These are phyloP conservation scores for Drosophila simulans DNA, from an alignment of 1,140 invertebrate species.

Conservation along the genomic window DNA sequence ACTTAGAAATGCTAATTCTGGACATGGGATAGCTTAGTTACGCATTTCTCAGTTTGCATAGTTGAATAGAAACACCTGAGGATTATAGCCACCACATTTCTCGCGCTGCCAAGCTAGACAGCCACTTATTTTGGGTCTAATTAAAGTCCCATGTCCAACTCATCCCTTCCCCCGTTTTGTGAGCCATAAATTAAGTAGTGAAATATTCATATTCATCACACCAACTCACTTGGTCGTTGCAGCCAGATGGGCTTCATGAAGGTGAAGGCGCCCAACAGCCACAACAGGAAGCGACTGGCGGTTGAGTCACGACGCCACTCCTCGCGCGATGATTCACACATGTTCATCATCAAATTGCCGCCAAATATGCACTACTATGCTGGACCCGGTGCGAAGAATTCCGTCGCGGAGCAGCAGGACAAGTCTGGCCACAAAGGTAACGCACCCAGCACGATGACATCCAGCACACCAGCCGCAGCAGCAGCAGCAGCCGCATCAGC, in stretches of 20 bases:
- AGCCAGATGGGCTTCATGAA: constrained; percentile 86
- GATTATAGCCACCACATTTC: neutral
- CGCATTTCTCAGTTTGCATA: neutral
- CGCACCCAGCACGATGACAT: constrained; percentile 9
- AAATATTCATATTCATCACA: constrained; percentile 72
- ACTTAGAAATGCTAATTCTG: neutral
- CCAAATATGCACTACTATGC: constrained; percentile 92
- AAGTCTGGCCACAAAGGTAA: constrained; percentile 8
- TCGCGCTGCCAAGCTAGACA: neutral
- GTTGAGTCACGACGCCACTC: constrained; percentile 89
- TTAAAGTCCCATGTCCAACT: constrained; percentile 64
- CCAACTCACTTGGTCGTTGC: constrained; percentile 30
- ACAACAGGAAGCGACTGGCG: constrained; percentile 89
- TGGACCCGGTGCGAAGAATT: constrained; percentile 85
- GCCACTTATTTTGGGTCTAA: constrained; percentile 71
- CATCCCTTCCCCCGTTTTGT: constrained; percentile 14
- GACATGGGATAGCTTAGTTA: neutral
- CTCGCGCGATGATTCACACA: constrained; percentile 90
- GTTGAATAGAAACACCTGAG: neutral
- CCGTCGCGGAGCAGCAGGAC: constrained; percentile 34
- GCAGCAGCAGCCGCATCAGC: constrained; percentile 21
- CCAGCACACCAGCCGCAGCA: constrained; percentile 8
- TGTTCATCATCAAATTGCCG: constrained; percentile 92
- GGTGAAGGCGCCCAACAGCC: constrained; percentile 86
- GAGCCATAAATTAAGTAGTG: constrained; percentile 72